These are phyloP conservation scores for Stenoptilia bipunctidactyla DNA, from an alignment of 2,888 invertebrate genomes.

Conservation along the genomic window DNA sequence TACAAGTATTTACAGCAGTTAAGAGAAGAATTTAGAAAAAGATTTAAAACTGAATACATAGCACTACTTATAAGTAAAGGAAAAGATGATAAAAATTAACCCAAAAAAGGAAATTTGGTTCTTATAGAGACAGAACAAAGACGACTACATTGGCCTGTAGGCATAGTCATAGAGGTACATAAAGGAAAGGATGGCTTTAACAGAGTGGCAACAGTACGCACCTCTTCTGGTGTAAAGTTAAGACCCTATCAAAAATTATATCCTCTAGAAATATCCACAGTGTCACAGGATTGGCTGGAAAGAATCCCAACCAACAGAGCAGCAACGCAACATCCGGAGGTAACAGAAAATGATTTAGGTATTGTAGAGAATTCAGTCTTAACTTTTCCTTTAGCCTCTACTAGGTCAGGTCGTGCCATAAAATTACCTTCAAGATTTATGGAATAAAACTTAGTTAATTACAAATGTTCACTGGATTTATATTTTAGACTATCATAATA, in stretches of 20 bases:
- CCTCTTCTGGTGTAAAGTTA: slow-evolving; percentile 5
- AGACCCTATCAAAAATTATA: slow-evolving; percentile 4
- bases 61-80: slow-evolving; percentile 6
- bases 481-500: not conserved
- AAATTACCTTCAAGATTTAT: too few relatives aligned
- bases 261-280: slow-evolving; percentile 1
- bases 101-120: slow-evolving; percentile 5
- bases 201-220: slow-evolving; percentile 6
- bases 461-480: too few relatives aligned
- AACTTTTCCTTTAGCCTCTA: too few relatives aligned
- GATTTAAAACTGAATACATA: slow-evolving; percentile 7
- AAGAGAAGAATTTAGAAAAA: slow-evolving; percentile 1
- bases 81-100: slow-evolving; percentile 3
- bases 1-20: slow-evolving; percentile 1
- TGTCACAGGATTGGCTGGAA: too few relatives aligned
- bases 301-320: too few relatives aligned
- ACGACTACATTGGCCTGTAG: slow-evolving; percentile 9
- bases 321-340: too few relatives aligned
- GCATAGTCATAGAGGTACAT: slow-evolving; percentile 5
- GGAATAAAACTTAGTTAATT: not conserved
- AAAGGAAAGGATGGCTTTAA: slow-evolving; percentile 7
- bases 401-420: too few relatives aligned
- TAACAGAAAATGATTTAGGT: too few relatives aligned
- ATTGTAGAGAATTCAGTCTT: too few relatives aligned
- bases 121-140: slow-evolving; percentile 6